Evolutionary conservation across 2,797 vertebrate genomes (phyloP).

Genomic region (Gymnopithys bicolor): DNA sequence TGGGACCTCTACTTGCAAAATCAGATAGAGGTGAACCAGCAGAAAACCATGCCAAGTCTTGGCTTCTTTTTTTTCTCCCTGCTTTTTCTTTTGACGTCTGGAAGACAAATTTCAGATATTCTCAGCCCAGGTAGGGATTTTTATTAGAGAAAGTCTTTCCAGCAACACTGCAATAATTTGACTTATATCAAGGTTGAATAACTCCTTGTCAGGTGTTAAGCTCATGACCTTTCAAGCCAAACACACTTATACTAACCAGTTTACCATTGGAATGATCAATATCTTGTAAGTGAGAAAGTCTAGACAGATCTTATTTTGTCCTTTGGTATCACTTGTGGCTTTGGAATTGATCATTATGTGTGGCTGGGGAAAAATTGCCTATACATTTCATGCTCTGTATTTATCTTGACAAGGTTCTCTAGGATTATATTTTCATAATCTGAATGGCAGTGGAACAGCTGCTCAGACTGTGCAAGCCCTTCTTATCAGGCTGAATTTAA

Average conservation of each 20-base stretch:
- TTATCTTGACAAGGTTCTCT: slow-evolving; percentile 32
- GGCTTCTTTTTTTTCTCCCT: not conserved
- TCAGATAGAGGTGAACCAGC: not conserved
- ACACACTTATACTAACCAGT: slow-evolving; percentile 66
- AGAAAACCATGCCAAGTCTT: not conserved
- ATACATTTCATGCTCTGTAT: slow-evolving; percentile 36
- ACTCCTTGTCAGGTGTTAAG: slow-evolving; percentile 58
- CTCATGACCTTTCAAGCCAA: slow-evolving; percentile 68
- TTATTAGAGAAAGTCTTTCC: slow-evolving; percentile 17
- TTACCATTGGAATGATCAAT: slow-evolving; percentile 68
- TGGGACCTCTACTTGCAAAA: not conserved
- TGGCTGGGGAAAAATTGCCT: slow-evolving; percentile 53
- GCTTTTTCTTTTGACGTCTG: not conserved
- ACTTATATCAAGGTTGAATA: slow-evolving; percentile 69
- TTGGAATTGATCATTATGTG: slow-evolving; percentile 60
- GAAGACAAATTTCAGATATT: slow-evolving; percentile 32
- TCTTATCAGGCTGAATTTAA: slow-evolving; percentile 23
- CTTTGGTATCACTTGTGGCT: slow-evolving; percentile 66
- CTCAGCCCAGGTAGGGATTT: not conserved
- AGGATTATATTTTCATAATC: slow-evolving; percentile 31
- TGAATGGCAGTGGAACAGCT: slow-evolving; percentile 35
- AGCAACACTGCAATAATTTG: slow-evolving; percentile 42
- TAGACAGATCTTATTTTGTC: slow-evolving; percentile 72
- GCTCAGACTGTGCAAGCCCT: slow-evolving; percentile 3
- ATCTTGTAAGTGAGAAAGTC: slow-evolving; percentile 68